Conservation (phyloP, 2,888 invertebrate genomes). For the Heliconius ethilla region DNA sequence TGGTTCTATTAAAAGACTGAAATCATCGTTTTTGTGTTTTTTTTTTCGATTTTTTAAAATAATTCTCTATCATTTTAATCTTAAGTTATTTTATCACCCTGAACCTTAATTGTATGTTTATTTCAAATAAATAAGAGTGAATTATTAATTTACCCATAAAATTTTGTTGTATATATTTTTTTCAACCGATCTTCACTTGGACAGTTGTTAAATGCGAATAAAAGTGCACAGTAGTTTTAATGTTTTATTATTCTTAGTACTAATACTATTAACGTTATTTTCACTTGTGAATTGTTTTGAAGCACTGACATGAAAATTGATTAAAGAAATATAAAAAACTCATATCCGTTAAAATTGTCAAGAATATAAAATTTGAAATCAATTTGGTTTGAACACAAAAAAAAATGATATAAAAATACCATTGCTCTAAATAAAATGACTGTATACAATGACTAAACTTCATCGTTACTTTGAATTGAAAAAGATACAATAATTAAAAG, state of each 20-base stretch:
- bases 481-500: background rate
- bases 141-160: too few species aligned
- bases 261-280: conserved; percentile 12
- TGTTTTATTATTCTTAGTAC: conserved; percentile 29
- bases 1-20: conserved; percentile 81
- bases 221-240: conserved; percentile 24
- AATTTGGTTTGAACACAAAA: background rate
- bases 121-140: too few species aligned
- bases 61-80: too few species aligned
- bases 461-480: background rate
- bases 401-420: background rate
- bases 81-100: too few species aligned
- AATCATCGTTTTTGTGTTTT: conserved; percentile 52
- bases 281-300: conserved; percentile 18
- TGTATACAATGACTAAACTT: background rate
- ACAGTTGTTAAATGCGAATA: background rate
- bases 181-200: too few species aligned
- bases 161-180: too few species aligned
- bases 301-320: background rate
- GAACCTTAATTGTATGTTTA: too few species aligned
- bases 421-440: background rate
- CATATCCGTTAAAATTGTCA: background rate
- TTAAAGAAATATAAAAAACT: background rate
- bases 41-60: background rate
- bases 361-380: background rate